Evolutionary conservation across 1,140 invertebrate species (phyloP).

Genomic region (Lordiphosa collinella): DNA sequence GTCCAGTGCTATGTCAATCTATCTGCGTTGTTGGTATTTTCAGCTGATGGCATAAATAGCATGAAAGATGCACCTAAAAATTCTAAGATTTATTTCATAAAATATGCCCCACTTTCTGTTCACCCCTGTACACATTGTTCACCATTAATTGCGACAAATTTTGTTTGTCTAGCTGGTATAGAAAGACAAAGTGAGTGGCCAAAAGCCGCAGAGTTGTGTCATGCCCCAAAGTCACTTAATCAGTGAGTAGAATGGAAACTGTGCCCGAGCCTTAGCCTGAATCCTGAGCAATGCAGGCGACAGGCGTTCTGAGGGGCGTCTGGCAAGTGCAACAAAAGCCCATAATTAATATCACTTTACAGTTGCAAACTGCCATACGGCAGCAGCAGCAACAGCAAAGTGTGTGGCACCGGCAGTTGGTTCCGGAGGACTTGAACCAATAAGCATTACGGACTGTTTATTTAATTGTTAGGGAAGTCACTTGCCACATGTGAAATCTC

Average conservation of each 20-base stretch:
- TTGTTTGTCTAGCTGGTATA: constrained; percentile 5
- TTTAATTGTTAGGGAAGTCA: constrained; percentile 29
- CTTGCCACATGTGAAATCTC: background rate
- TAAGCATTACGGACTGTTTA: constrained; percentile 35
- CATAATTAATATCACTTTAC: constrained; percentile 62
- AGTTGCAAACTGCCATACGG: constrained; percentile 40
- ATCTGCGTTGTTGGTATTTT: too few species aligned
- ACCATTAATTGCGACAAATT: constrained; percentile 17
- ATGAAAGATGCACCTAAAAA: too few species aligned
- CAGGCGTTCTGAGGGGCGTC: background rate
- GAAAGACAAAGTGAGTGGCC: constrained; percentile 4
- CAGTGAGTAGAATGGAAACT: constrained; percentile 21
- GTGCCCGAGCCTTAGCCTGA: background rate
- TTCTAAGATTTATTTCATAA: too few species aligned
- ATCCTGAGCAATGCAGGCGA: constrained; percentile 6
- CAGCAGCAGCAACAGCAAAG: too few species aligned
- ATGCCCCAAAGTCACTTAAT: constrained; percentile 48
- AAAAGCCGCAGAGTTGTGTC: constrained; percentile 32
- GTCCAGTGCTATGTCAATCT: too few species aligned
- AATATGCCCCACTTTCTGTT: background rate
- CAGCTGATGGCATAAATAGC: too few species aligned
- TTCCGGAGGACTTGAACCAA: background rate
- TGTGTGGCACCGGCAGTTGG: constrained; percentile 7
- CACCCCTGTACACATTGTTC: constrained; percentile 7
- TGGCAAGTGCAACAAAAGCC: constrained; percentile 45